Evolutionary conservation across 2,113 vertebrate genomes (phyloP).

Genomic region (Nerophis lumbriciformis): DNA sequence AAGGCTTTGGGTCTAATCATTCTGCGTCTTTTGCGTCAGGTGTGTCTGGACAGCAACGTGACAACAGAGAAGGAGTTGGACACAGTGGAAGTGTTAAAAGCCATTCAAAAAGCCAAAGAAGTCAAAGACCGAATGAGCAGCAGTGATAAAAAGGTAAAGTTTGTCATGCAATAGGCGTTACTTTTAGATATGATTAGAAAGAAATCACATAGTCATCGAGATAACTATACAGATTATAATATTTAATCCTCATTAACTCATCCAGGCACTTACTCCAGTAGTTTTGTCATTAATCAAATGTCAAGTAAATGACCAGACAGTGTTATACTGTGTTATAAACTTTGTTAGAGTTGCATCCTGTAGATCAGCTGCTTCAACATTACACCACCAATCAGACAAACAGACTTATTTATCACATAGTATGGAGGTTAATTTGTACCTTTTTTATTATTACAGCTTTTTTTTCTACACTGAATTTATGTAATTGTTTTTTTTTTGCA

Average conservation of each 20-base stretch:
- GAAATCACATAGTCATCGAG: not conserved
- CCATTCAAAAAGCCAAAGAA: conserved; percentile 97
- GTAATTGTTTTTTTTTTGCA: no score
- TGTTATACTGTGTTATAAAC: no score
- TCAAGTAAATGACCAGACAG: no score
- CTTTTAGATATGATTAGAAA: not conserved
- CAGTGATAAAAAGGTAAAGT: conserved; percentile 83
- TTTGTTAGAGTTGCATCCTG: no score
- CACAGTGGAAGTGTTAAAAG: conserved; percentile 95
- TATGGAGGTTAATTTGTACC: no score
- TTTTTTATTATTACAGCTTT: no score
- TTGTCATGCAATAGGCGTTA: not conserved
- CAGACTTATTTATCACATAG: no score
- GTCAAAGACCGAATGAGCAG: conserved; percentile 83
- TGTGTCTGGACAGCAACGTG: conserved; percentile 81
- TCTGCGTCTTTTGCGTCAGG: conserved; percentile 55
- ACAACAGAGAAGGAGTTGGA: conserved; percentile 94
- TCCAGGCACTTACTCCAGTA: conserved; percentile 3
- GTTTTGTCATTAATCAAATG: not conserved
- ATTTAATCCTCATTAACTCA: not conserved
- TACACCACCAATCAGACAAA: no score
- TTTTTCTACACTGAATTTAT: no score
- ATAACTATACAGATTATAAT: not conserved
- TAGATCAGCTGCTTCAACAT: no score
- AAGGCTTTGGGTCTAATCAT: not conserved